These are phyloP conservation scores for Magallana ariakensis DNA, from an alignment of 1,140 invertebrate genomes.

Conservation along the genomic window DNA sequence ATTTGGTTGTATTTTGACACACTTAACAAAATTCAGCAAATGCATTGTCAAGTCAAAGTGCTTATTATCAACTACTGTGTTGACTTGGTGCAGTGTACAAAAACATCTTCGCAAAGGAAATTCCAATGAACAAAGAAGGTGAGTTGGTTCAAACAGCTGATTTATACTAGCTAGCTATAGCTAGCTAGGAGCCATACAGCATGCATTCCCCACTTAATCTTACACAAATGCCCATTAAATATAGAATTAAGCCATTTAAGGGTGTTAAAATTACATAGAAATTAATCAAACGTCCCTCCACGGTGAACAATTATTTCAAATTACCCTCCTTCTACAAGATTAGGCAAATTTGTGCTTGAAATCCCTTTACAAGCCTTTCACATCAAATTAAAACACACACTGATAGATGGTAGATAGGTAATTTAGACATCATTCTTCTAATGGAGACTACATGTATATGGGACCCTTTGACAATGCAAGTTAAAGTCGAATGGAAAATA, in stretches of 20 bases:
- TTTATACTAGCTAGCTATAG: no score
- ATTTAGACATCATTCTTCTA: constrained; percentile 14
- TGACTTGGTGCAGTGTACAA: no score
- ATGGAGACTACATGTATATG: background rate
- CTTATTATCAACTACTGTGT: background rate
- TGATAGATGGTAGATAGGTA: background rate
- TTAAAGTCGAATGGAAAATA: constrained; percentile 11
- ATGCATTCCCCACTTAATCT: no score
- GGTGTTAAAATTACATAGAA: background rate
- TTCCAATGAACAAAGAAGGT: background rate
- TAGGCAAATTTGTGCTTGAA: background rate
- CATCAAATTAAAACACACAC: no score
- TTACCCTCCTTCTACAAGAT: background rate
- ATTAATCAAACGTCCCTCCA: background rate
- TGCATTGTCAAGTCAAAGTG: background rate
- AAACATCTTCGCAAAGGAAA: no score
- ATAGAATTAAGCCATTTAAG: background rate
- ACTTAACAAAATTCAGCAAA: background rate
- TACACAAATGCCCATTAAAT: background rate
- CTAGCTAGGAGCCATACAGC: no score
- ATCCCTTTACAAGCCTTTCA: background rate
- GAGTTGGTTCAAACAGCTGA: background rate
- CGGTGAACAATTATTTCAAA: constrained; percentile 7
- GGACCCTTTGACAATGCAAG: background rate
- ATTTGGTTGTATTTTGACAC: background rate